Base-by-base conservation (phyloP, 2,888 invertebrate genomes). In the Dorcus parallelipipedus region DNA sequence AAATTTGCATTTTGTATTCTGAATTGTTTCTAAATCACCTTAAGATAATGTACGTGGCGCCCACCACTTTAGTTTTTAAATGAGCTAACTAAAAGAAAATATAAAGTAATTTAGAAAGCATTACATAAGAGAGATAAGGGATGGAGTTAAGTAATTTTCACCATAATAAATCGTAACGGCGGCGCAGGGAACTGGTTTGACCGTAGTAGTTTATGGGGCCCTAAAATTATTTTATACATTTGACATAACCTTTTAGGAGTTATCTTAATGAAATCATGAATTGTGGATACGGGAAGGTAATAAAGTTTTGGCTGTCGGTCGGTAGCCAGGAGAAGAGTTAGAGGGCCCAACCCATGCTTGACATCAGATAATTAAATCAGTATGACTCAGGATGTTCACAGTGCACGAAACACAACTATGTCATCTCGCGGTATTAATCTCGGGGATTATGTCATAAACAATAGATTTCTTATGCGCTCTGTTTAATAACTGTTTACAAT, bases 221-320 rank as follows among this genome's bases (percentile, higher is more conserved):
- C 49, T 56, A 56, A 52, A 54, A 56, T 52, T 58, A 56, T 61
- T 56, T 54, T 56, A 51, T 48, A 47, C 47, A 47, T 56, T 52
- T 49, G 58, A 52, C 55, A 59, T 50, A 52, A 54, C 47, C 58
- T 55, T 47, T 56, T 43, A 50, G 42, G 43, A 54, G 58, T 60
- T 63, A 63, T 63, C 63, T 63, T 63, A 63, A 63, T 63, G 63
- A 60, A 63, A 63, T 63, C 63, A 49, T 51, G 54, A 56, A 52
- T 56, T 56, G 56, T 56, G 48, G 47, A 45, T 17, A 40, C 58
- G 52, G 55, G 57, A 53, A 47, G 51, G 51, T 58, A 55, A 58
- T 61, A 61, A 61, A 47, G 58, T 56, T 58, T 50, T 54, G 58
- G 53, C 56, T 56, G 52, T 56, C 56, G 61, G 39, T 52, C 52